Conservation (phyloP, 1,140 invertebrate species). For the Asobara japonica region DNA sequence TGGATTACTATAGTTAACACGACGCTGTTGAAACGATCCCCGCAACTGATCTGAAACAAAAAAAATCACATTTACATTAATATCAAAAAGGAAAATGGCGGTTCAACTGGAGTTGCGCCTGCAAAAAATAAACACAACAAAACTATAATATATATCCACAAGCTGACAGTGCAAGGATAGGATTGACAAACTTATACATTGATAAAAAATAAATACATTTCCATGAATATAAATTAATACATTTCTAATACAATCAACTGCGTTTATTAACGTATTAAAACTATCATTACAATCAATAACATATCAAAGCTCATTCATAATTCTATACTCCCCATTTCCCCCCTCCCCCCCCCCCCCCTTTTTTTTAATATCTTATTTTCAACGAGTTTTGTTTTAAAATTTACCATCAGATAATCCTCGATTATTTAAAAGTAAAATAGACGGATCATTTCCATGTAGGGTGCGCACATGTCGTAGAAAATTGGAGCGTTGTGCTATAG, state of each 20-base stretch:
- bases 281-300: slow-evolving; percentile 2
- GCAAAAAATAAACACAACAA: neutral
- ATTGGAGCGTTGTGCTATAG: slow-evolving; percentile 51
- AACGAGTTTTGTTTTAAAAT: too few species aligned
- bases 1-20: slow-evolving; percentile 52
- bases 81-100: neutral
- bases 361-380: slow-evolving; percentile 44
- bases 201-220: too few species aligned
- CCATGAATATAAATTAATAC: neutral
- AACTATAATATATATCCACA: too few species aligned
- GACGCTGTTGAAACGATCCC: slow-evolving; percentile 12
- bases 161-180: too few species aligned
- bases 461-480: slow-evolving; percentile 39
- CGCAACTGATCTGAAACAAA: slow-evolving; percentile 49
- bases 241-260: neutral
- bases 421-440: too few species aligned
- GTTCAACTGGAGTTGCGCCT: neutral
- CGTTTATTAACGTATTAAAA: slow-evolving; percentile 6
- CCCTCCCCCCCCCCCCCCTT: too few species aligned
- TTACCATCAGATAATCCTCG: too few species aligned
- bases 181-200: too few species aligned
- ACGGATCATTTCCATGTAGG: slow-evolving; percentile 39
- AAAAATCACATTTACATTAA: slow-evolving; percentile 9
- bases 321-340: slow-evolving; percentile 44
- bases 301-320: neutral